Evolutionary conservation across 2,797 vertebrate genomes (phyloP), one percentile per base, ranked within the genome.

Genomic region (Xyrichtys novacula): DNA sequence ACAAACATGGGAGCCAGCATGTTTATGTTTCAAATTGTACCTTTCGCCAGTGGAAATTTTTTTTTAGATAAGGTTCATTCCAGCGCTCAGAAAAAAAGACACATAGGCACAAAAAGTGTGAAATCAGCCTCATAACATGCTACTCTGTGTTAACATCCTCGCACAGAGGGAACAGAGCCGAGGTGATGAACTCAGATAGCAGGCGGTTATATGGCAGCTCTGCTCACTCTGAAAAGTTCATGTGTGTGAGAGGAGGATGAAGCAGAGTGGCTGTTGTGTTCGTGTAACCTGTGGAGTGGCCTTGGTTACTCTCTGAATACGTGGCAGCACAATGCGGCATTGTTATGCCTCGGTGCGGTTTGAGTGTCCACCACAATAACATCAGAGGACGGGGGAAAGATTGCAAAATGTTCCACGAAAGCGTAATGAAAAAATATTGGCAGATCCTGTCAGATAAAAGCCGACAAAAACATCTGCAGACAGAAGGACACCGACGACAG

Each of bases 221-320:
- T 40, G 40, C 42, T 69, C 44, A 26, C 49, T 55, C 31, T 81
- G 80, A 80, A 84, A 86, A 86, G 86, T 79, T 86, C 86, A 85
- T 0, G 59, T 69, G 22, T 19, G 7, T 5, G 26, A 2, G 60
- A 62, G 74, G 54, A 46, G 72, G 43, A 39, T 20, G 59, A 46
- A 52, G 42, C 52, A 1, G 73, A 87, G 83, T 60, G 86, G 59
- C 74, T 88, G 60, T 64, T 65, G 71, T 86, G 80, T 81, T 71
- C 69, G 7, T 65, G 65, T 57, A 71, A 76, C 62, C 61, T 4
- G 57, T 26, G 22, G 50, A 68, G 66, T 17, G 76, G 82, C 88
- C 85, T 88, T 79, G 86, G 74, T 74, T 20, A 42, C 61, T 55
- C 22, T 7, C 43, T 60, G 39, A 66, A 74, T 67, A 53, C 68